Percentiles rank a stretch among this genome's conserved stretches.
Evolutionary conservation across 2,113 vertebrate species (phyloP).

Genomic region (Maylandia zebra): DNA sequence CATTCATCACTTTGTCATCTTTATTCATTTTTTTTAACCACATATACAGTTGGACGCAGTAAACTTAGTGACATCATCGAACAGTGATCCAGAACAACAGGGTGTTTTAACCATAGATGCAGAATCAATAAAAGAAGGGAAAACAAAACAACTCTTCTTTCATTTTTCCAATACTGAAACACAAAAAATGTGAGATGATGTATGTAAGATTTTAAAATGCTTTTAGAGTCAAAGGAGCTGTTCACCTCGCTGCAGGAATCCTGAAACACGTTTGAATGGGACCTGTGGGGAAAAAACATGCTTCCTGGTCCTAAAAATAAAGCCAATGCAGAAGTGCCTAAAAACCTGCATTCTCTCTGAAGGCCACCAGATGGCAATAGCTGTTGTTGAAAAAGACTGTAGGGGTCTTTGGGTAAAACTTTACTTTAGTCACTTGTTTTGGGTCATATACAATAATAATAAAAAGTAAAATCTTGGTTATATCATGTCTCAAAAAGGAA

Average conservation of each 20-base stretch:
- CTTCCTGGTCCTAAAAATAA: not conserved
- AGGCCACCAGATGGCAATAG: not conserved
- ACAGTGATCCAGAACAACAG: constrained; percentile 55
- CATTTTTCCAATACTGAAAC: constrained; percentile 18
- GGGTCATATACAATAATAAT: not conserved
- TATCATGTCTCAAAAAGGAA: not conserved
- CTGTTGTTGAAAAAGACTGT: not conserved
- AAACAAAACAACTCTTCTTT: not conserved
- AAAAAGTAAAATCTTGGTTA: not conserved
- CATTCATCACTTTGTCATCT: constrained; percentile 46
- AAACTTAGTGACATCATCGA: constrained; percentile 64
- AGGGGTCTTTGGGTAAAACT: not conserved
- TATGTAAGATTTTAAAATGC: not conserved
- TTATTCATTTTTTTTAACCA: constrained; percentile 58
- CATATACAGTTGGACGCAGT: constrained; percentile 58
- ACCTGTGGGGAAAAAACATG: not conserved
- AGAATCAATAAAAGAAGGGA: not conserved
- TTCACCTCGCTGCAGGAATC: not conserved
- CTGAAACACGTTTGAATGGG: not conserved
- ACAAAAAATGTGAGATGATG: not conserved
- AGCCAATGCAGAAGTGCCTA: not conserved
- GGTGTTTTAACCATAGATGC: constrained; percentile 24
- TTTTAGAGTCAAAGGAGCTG: constrained; percentile 1
- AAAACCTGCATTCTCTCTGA: not conserved
- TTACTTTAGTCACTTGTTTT: not conserved